phyloP scores from a whole-genome alignment of 2,797 vertebrate species.

The Helicolenus hilgendorfi region DNA sequence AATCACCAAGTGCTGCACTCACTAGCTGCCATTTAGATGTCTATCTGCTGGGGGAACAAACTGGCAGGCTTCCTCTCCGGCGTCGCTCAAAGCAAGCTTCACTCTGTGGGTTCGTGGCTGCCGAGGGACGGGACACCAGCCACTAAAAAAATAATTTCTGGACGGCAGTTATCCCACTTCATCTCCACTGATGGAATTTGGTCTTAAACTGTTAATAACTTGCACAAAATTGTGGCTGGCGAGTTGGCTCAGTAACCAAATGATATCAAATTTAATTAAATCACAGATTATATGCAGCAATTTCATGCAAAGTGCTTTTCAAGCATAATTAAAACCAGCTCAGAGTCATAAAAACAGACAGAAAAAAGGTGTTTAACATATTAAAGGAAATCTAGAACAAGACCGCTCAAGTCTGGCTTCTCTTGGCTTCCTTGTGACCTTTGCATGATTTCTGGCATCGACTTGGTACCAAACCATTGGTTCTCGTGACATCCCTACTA shows the following conservation, averaged over 20 bases:
- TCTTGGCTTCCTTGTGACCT: background rate
- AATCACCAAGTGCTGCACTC: slow-evolving; percentile 52
- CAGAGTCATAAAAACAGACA: background rate
- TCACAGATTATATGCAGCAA: background rate
- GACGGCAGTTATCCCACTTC: background rate
- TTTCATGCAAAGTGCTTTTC: background rate
- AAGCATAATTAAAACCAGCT: background rate
- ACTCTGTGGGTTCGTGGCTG: background rate
- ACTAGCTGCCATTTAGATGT: slow-evolving; percentile 29
- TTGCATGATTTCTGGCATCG: background rate
- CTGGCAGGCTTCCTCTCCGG: background rate
- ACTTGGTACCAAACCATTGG: too few species aligned
- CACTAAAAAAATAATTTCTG: background rate
- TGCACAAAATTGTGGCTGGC: too few species aligned
- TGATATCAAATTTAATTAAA: background rate
- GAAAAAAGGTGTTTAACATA: background rate
- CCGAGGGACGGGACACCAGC: background rate
- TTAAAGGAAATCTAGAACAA: background rate
- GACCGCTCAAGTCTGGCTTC: background rate
- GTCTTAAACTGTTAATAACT: background rate
- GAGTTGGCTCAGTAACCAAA: background rate
- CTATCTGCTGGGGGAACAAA: background rate
- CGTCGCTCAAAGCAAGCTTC: background rate
- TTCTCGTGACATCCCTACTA: too few species aligned
- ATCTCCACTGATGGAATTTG: background rate